These are phyloP conservation scores for Diploptera punctata DNA, from an alignment of 2,888 invertebrate genomes.

Conservation along the genomic window DNA sequence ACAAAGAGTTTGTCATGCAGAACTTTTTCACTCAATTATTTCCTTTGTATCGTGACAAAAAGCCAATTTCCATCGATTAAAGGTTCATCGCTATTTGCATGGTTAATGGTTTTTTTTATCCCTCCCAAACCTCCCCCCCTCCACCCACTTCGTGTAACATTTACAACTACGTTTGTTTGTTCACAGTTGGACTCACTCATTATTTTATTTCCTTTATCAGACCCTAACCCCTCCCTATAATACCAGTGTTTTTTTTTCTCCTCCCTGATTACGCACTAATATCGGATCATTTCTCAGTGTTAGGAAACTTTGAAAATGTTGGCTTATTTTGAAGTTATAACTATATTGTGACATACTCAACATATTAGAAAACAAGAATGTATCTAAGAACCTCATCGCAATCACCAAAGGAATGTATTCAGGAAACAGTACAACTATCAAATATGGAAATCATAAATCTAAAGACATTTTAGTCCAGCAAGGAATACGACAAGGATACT, in stretches of 20 bases:
- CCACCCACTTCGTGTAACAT: slow-evolving; percentile 17
- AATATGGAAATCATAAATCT: too few species aligned
- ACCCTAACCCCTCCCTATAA: not conserved
- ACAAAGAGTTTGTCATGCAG: slow-evolving; percentile 39
- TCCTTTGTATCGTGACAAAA: slow-evolving; percentile 40
- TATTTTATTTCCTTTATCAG: slow-evolving; percentile 28
- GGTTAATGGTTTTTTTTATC: slow-evolving; percentile 41
- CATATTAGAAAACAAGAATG: too few species aligned
- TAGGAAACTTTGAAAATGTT: too few species aligned
- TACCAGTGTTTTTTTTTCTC: not conserved
- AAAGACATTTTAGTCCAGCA: too few species aligned
- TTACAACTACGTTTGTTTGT: slow-evolving; percentile 33
- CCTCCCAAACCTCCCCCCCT: not conserved
- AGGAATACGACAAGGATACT: too few species aligned
- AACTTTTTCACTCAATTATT: slow-evolving; percentile 43
- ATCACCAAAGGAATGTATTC: too few species aligned
- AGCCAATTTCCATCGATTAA: slow-evolving; percentile 43
- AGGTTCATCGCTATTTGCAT: slow-evolving; percentile 41
- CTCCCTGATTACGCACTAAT: slow-evolving; percentile 12
- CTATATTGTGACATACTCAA: too few species aligned
- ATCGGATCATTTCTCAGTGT: too few species aligned
- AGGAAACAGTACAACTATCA: too few species aligned
- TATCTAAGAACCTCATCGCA: too few species aligned
- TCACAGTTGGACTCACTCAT: slow-evolving; percentile 34
- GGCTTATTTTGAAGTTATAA: too few species aligned